Percentiles rank a stretch among this genome's conserved stretches.
Evolutionary conservation across 2,888 invertebrate species (phyloP).

Genomic region (Tenthredo scrophulariae): DNA sequence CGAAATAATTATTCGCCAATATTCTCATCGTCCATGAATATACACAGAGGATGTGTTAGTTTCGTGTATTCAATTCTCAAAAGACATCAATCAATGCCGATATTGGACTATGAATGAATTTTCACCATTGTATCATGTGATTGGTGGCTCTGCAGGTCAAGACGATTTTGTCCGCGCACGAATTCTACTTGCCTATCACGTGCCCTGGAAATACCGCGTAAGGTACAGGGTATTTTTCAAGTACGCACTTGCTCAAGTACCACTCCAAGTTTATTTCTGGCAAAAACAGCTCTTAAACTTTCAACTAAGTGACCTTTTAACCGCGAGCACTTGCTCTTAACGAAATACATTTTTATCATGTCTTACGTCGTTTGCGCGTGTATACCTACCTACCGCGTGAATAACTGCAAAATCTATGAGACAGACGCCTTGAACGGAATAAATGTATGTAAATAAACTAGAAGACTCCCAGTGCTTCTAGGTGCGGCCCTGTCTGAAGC

Average conservation of each 20-base stretch:
- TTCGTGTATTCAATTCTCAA: neutral
- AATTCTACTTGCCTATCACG: constrained; percentile 14
- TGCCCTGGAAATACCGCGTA: constrained; percentile 36
- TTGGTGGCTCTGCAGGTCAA: neutral
- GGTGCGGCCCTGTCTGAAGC: constrained; percentile 73
- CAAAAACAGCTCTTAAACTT: constrained; percentile 60
- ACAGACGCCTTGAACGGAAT: neutral
- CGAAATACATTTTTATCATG: constrained; percentile 40
- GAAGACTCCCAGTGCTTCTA: neutral
- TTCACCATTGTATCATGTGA: neutral
- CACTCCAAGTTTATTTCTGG: constrained; percentile 64
- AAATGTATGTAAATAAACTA: constrained; percentile 40
- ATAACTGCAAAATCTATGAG: neutral
- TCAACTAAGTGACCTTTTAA: constrained; percentile 59
- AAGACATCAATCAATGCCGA: neutral
- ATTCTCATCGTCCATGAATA: too few relatives aligned
- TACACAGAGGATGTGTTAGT: neutral
- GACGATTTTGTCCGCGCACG: neutral
- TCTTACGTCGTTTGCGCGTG: constrained; percentile 6
- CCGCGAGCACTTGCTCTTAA: constrained; percentile 52
- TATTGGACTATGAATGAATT: neutral
- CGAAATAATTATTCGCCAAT: neutral
- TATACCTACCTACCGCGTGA: neutral
- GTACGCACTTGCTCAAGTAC: constrained; percentile 54
- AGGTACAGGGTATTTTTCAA: constrained; percentile 42